phyloP scores from a whole-genome alignment of 2,797 vertebrate genomes.

The Sylvilagus floridanus region DNA sequence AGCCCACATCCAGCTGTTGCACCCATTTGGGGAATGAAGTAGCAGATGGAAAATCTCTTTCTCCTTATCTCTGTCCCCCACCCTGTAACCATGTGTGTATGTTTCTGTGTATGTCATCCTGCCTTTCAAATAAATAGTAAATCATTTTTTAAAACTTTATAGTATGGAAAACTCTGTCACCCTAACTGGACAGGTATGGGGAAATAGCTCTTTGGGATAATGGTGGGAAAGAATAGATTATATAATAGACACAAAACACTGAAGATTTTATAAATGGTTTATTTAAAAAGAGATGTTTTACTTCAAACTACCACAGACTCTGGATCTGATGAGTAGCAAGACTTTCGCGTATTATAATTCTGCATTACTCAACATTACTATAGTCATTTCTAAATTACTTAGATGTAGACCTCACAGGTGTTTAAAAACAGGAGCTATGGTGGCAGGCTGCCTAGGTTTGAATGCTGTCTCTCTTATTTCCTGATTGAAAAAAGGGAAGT shows the following conservation, averaged over 20 bases:
- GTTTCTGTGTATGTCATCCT: too few species aligned
- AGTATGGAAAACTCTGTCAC: not conserved
- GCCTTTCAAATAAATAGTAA: too few species aligned
- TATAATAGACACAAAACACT: not conserved
- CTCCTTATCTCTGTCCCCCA: too few species aligned
- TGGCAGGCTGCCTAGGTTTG: not conserved
- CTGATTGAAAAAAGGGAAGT: slow-evolving; percentile 11
- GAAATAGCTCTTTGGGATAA: not conserved
- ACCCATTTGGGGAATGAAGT: too few species aligned
- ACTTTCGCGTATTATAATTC: not conserved
- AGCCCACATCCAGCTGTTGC: too few species aligned
- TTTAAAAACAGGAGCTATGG: not conserved
- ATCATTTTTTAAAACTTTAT: too few species aligned
- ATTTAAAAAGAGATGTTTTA: slow-evolving; percentile 36
- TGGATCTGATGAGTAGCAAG: not conserved
- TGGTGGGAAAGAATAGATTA: not conserved
- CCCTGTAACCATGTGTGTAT: too few species aligned
- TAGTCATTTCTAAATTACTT: not conserved
- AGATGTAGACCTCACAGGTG: not conserved
- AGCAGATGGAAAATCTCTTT: too few species aligned
- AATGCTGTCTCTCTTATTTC: not conserved
- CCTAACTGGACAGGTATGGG: not conserved
- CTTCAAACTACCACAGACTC: not conserved
- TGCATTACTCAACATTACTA: not conserved
- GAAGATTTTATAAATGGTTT: not conserved